Evolutionary conservation across 1,140 invertebrate genomes (phyloP).

Genomic region (Fragariocoptes setiger): DNA sequence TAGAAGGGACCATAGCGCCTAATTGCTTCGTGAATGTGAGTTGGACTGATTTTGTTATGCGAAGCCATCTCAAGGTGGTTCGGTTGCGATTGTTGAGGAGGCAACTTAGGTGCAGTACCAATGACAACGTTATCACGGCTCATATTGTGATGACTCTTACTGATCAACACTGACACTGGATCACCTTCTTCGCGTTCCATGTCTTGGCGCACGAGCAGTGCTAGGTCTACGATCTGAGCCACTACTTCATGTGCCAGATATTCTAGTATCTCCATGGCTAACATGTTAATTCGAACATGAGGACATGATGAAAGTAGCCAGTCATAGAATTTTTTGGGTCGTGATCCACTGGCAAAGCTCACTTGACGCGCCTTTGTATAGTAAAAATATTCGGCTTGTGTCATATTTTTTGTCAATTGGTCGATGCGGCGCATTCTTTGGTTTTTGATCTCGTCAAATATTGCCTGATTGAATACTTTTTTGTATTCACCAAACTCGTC

Average conservation of each 20-base stretch:
- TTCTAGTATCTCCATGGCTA: conserved; percentile 23
- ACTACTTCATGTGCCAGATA: conserved; percentile 33
- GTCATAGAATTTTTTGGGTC: conserved; percentile 21
- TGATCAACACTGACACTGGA: conserved; percentile 15
- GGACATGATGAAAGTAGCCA: conserved; percentile 19
- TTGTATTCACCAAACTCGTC: conserved; percentile 16
- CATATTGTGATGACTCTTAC: conserved; percentile 13
- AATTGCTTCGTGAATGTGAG: conserved; percentile 24
- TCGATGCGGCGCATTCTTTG: conserved; percentile 16
- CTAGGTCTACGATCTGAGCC: conserved; percentile 23
- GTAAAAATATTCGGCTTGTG: conserved; percentile 15
- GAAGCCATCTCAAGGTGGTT: conserved; percentile 11
- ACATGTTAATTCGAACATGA: conserved; percentile 18
- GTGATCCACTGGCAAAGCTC: conserved; percentile 20
- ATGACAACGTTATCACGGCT: background rate
- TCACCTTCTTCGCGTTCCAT: conserved; percentile 20
- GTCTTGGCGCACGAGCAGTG: conserved; percentile 27
- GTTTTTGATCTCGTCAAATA: conserved; percentile 15
- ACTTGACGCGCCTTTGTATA: conserved; percentile 21
- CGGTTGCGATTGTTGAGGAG: conserved; percentile 11
- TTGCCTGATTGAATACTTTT: conserved; percentile 13
- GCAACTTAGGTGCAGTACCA: background rate
- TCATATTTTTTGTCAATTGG: conserved; percentile 14
- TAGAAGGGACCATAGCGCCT: conserved; percentile 17
- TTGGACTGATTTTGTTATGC: conserved; percentile 19